Conservation (phyloP, 1,140 invertebrate genomes). For the Hypsibius dujardini region DNA sequence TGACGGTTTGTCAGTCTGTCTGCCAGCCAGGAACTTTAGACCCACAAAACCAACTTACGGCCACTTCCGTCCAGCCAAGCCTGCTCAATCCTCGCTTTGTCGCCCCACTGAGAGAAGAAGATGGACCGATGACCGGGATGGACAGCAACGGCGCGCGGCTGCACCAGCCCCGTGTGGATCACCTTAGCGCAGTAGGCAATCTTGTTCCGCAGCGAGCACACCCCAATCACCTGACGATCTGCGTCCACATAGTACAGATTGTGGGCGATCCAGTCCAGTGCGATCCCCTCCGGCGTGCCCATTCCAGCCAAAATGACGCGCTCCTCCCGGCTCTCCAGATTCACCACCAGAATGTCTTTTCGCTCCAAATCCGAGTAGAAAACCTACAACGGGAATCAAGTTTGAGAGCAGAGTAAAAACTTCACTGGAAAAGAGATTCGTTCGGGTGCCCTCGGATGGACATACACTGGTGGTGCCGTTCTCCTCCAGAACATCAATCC, state of each 20-base stretch:
- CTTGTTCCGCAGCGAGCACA: neutral
- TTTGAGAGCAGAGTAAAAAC: too few species aligned
- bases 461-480: too few species aligned
- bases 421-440: too few species aligned
- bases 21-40: too few species aligned
- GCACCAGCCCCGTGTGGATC: neutral
- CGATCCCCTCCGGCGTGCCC: neutral
- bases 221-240: neutral
- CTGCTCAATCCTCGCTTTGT: neutral
- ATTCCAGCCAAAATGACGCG: neutral
- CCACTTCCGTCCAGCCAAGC: neutral
- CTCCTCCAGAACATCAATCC: too few species aligned
- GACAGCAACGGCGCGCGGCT: neutral
- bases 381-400: too few species aligned
- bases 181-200: neutral
- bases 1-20: too few species aligned
- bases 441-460: too few species aligned
- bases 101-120: neutral
- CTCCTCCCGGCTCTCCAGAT: neutral
- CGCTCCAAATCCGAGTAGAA: neutral
- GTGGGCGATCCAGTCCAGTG: neutral
- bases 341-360: neutral
- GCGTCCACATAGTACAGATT: neutral
- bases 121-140: neutral
- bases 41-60: neutral